Evolutionary conservation across 2,113 vertebrate species (phyloP).

Genomic region (Rattus norvegicus): GRCr8 NC_086020.1:188187501-188188000

Average conservation of each 20-base stretch:
- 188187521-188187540: too few relatives aligned
- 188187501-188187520: too few relatives aligned
- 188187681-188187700: too few relatives aligned
- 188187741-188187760: neutral
- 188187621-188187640: too few relatives aligned
- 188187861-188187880: neutral
- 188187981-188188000: neutral
- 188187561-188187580: too few relatives aligned
- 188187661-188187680: too few relatives aligned
- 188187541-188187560: too few relatives aligned
- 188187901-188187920: neutral
- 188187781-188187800: neutral
- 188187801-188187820: neutral
- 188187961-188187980: neutral
- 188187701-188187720: too few relatives aligned
- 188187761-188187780: neutral
- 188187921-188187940: neutral
- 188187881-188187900: neutral
- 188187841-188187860: neutral
- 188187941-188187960: neutral
- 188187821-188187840: neutral
- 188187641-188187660: too few relatives aligned
- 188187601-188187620: too few relatives aligned
- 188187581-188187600: too few relatives aligned
- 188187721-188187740: neutral